A percentile compares a stretch with the other conserved stretches of the same genome.
phyloP scores from a whole-genome alignment of 2,888 invertebrate genomes.

The Brachylomia viminalis region DNA sequence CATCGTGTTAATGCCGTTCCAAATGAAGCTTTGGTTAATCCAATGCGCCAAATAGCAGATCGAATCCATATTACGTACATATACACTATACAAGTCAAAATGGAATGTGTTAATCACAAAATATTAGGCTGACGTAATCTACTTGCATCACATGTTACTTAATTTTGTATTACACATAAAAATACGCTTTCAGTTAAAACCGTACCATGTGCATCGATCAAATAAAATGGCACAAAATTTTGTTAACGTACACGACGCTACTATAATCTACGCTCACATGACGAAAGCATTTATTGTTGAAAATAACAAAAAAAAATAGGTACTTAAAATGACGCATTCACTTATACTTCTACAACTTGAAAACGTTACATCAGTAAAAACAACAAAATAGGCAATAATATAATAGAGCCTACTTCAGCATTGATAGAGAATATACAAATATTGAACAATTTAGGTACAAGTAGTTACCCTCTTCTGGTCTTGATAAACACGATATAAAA shows the following conservation, averaged over 20 bases:
- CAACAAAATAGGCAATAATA: constrained; percentile 42
- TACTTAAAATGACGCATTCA: constrained; percentile 36
- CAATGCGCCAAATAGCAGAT: constrained; percentile 47
- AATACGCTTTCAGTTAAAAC: constrained; percentile 63
- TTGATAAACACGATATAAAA: constrained; percentile 63
- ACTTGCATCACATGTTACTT: constrained; percentile 63
- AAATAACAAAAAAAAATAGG: constrained; percentile 41
- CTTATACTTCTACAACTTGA: constrained; percentile 33
- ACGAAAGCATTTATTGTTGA: constrained; percentile 60
- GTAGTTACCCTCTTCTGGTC: constrained; percentile 62
- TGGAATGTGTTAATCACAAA: constrained; percentile 86
- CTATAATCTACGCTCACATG: constrained; percentile 61
- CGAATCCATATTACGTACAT: constrained; percentile 47
- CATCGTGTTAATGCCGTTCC: constrained; percentile 70
- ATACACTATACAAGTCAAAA: constrained; percentile 61
- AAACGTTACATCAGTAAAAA: constrained; percentile 41
- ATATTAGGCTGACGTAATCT: constrained; percentile 65
- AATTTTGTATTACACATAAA: constrained; percentile 59
- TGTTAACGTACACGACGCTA: constrained; percentile 77
- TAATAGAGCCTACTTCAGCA: constrained; percentile 40
- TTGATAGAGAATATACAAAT: constrained; percentile 54
- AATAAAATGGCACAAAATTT: constrained; percentile 87
- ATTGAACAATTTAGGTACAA: constrained; percentile 69
- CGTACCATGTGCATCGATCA: constrained; percentile 78
- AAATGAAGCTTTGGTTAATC: constrained; percentile 72